These are phyloP conservation scores for Dinoponera quadriceps DNA, from an alignment of 1,140 invertebrate genomes.

Conservation along the genomic window DNA sequence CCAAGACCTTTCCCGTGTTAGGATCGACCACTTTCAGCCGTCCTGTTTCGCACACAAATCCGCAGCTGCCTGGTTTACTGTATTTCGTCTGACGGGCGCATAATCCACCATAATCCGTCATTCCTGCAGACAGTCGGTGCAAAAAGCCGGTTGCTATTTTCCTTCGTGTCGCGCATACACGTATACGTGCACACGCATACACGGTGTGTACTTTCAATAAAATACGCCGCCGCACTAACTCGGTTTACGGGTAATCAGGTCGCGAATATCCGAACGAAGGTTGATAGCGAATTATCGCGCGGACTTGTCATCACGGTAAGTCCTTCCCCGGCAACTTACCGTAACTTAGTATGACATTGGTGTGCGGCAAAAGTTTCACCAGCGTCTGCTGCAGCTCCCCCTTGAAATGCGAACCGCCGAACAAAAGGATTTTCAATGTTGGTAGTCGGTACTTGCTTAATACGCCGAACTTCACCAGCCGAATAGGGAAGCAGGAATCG, in stretches of 20 bases:
- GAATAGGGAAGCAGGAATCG: conserved; percentile 62
- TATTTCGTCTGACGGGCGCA: conserved; percentile 46
- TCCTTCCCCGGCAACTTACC: conserved; percentile 38
- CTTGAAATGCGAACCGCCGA: conserved; percentile 67
- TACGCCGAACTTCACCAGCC: conserved; percentile 64
- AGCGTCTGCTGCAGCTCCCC: conserved; percentile 63
- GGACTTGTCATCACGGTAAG: not conserved
- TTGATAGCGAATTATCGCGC: conserved; percentile 1
- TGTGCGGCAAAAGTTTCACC: conserved; percentile 51
- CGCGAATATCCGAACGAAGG: not conserved
- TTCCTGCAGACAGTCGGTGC: conserved; percentile 34
- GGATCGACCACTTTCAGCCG: conserved; percentile 79
- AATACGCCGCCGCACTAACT: not conserved
- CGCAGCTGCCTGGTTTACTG: conserved; percentile 75
- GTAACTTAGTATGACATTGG: conserved; percentile 59
- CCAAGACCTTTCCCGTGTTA: conserved; percentile 80
- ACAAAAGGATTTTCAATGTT: conserved; percentile 64
- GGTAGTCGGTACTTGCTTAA: conserved; percentile 60
- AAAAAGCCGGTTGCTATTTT: conserved; percentile 20
- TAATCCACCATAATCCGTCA: conserved; percentile 60
- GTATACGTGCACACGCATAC: not conserved
- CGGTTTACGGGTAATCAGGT: not conserved
- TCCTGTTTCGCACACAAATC: conserved; percentile 72
- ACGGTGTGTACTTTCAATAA: conserved; percentile 9
- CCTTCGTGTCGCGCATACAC: not conserved